A percentile compares a stretch with the other conserved stretches of the same genome.
These are phyloP conservation scores for Malurus leucopterus DNA, from an alignment of 2,797 vertebrate species.

Conservation along the genomic window DNA sequence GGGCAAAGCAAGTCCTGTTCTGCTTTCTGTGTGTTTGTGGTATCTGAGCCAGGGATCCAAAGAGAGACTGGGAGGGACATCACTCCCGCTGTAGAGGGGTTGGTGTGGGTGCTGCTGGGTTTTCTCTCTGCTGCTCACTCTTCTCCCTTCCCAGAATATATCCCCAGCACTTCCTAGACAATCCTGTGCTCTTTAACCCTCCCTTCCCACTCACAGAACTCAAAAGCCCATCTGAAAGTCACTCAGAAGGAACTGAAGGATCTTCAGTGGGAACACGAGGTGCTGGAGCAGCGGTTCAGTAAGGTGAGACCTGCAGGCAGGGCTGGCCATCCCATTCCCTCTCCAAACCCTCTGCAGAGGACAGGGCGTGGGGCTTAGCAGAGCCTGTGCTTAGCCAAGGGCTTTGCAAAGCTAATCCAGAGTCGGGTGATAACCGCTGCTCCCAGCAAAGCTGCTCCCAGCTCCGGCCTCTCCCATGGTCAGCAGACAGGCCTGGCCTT, in stretches of 20 bases:
- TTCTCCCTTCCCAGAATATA: neutral
- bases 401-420: neutral
- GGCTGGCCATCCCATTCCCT: neutral
- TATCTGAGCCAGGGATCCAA: neutral
- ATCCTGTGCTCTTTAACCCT: neutral
- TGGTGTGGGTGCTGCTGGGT: neutral
- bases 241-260: slow-evolving; percentile 77
- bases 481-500: slow-evolving; percentile 35
- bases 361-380: neutral
- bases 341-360: neutral
- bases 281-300: slow-evolving; percentile 79
- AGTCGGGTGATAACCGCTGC: neutral
- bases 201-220: slow-evolving; percentile 55
- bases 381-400: neutral
- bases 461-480: slow-evolving; percentile 5
- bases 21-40: neutral
- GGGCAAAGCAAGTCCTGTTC: neutral
- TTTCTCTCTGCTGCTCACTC: neutral
- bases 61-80: neutral
- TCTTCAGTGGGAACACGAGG: slow-evolving; percentile 82
- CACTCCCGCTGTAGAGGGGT: accelerated
- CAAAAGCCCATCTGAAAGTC: slow-evolving; percentile 76
- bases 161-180: neutral
- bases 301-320: slow-evolving; percentile 72
- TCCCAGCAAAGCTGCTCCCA: neutral